phyloP scores from a whole-genome alignment of 2,113 vertebrate genomes.

The Steatornis caripensis region DNA sequence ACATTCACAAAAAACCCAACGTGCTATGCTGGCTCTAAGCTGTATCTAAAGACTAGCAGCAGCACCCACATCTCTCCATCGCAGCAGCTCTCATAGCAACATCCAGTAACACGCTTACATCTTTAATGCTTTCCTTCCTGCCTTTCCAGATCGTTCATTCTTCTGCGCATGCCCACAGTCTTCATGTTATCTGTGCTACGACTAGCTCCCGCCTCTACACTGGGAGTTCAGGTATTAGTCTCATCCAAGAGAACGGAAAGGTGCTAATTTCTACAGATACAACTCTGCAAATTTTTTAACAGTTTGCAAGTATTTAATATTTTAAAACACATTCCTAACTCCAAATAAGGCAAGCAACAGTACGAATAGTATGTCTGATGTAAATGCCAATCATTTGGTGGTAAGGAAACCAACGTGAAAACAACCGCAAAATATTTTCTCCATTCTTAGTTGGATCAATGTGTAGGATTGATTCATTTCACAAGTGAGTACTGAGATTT shows the following conservation, averaged over 20 bases:
- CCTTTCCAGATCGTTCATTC: background rate
- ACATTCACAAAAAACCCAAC: background rate
- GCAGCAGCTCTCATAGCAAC: background rate
- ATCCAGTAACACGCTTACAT: accelerated
- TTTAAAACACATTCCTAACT: background rate
- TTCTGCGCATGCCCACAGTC: accelerated
- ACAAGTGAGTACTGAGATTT: background rate
- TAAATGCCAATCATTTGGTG: background rate
- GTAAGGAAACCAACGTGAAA: background rate
- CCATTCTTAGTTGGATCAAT: background rate
- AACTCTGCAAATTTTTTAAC: background rate
- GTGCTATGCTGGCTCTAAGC: background rate
- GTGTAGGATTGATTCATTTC: background rate
- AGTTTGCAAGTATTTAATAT: background rate
- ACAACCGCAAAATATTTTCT: background rate
- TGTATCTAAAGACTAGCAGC: accelerated
- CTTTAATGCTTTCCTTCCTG: background rate
- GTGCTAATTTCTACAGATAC: background rate
- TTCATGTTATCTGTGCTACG: accelerated
- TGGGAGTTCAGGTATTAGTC: no score
- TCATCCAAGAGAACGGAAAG: background rate
- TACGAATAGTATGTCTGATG: background rate
- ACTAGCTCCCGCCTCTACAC: background rate
- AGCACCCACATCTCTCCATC: background rate
- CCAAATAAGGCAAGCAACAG: background rate